Conservation (phyloP, 1,140 invertebrate species). For the Amphibalanus amphitrite region DNA sequence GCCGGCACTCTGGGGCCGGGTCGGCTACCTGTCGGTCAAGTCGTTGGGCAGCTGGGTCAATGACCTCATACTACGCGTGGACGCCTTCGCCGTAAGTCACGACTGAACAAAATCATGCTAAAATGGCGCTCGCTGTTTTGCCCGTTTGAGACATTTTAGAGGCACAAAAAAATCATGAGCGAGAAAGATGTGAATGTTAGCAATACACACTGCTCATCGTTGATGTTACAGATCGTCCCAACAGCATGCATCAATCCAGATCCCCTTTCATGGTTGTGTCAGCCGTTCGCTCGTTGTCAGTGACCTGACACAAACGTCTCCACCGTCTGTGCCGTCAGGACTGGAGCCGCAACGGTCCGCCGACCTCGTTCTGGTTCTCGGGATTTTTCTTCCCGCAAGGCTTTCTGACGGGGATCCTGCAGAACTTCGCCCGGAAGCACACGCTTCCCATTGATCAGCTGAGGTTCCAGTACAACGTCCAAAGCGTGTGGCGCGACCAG, state of each 20-base stretch:
- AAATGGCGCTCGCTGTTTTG: too few species aligned
- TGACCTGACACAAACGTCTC: too few species aligned
- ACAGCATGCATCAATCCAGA: too few species aligned
- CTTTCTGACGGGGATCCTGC: constrained; percentile 81
- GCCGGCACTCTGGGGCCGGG: constrained; percentile 27
- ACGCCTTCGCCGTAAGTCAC: constrained; percentile 58
- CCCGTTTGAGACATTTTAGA: too few species aligned
- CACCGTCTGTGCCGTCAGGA: neutral
- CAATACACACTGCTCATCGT: too few species aligned
- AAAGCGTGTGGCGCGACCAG: constrained; percentile 5
- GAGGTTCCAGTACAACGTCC: constrained; percentile 31
- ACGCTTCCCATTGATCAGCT: constrained; percentile 56
- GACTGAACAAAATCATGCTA: too few species aligned
- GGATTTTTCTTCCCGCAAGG: constrained; percentile 92
- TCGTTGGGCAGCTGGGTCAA: constrained; percentile 32
- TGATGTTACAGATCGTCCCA: too few species aligned
- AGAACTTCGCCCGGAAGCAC: constrained; percentile 82
- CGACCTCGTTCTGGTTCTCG: constrained; percentile 70
- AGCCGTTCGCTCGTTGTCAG: too few species aligned
- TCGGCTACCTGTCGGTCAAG: constrained; percentile 33
- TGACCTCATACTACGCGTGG: constrained; percentile 26
- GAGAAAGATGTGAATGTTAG: too few species aligned
- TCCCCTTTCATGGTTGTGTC: too few species aligned
- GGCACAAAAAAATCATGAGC: too few species aligned
- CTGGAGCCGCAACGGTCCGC: constrained; percentile 40